Base-by-base conservation (phyloP, 2,113 vertebrate genomes). In the Onychostruthus taczanowskii region DNA sequence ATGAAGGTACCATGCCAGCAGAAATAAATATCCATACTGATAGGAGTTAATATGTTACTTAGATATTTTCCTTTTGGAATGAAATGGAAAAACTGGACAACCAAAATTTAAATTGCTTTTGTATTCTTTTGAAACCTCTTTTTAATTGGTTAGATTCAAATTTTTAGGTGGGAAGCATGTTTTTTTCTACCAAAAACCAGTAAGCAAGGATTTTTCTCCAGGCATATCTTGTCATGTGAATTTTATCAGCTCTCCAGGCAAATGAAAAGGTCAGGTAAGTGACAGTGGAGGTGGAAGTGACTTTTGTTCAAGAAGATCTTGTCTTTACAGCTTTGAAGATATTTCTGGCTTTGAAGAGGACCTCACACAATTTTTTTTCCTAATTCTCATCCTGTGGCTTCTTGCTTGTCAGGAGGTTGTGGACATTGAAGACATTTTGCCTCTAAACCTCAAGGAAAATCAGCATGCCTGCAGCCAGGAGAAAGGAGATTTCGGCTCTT, bases 161-260 rank as follows among this genome's bases (percentile, higher is more conserved):
- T 6, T 66, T 64, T 66, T 43, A 3, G 2, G 0, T 0, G 6
- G 11, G 1, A 49, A 70, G 6, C 3, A 5, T 44, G 12, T 55
- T 63, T 33, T 58, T 74, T 87, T 62, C 43, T 50, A 55, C 73
- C 23, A 50, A 87, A 83, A 66, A 33, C 35, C 39, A 41, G 8
- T 30, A 39, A 88, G 26, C 16, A 47, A 73, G 37, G 41, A 28
- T 73, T 92, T 89, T 69, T 90, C 37, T 58, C 28, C 26, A 69
- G 83, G 49, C 28, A 7, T 66, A 20, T 73, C 47, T 80, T 56
- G 30, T 26, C 58, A 33, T 30, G n/a, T 43, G 53, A 76, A 56
- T 68, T 72, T 92, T 85, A 68, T 85, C 88, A 61, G 52, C 39
- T 92, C n/a, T 78, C 52, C 68, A 85, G 66, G 24, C 4, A 28